These are phyloP conservation scores for Mandrillus leucophaeus DNA, from an alignment of 2,113 vertebrate species.

Conservation along the genomic window DNA sequence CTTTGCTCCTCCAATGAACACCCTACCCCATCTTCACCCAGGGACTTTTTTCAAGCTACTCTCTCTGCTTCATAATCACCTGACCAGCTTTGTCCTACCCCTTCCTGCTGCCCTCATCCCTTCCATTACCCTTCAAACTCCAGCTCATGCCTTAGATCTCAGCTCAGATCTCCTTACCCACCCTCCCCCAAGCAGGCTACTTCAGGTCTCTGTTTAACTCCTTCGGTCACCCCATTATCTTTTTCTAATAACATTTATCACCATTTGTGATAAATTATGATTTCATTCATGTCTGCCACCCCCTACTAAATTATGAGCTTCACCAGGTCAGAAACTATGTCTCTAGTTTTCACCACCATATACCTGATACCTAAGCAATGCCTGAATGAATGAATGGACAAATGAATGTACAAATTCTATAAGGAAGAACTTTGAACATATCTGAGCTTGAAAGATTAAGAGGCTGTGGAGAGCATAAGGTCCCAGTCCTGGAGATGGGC, in stretches of 20 bases:
- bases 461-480: not conserved
- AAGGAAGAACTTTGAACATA: conserved; percentile 8
- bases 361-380: not conserved
- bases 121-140: not conserved
- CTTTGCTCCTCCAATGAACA: not conserved
- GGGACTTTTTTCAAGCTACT: not conserved
- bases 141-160: conserved; percentile 27
- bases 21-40: not conserved
- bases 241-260: not conserved
- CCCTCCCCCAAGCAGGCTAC: not conserved
- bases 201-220: not conserved
- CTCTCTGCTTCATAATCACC: not conserved
- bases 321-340: not conserved
- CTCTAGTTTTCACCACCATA: not conserved
- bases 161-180: not conserved
- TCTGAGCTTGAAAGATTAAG: conserved; percentile 16
- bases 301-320: not conserved
- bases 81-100: not conserved
- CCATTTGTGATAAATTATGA: not conserved
- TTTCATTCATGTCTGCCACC: not conserved
- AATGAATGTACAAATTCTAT: not conserved
- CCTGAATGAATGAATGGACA: not conserved
- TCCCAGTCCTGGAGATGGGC: not conserved
- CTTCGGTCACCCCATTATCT: not conserved
- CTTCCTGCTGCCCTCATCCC: not conserved